These are phyloP conservation scores for Emydura subglobosa DNA, from an alignment of 2,113 vertebrate genomes.

Conservation along the genomic window DNA sequence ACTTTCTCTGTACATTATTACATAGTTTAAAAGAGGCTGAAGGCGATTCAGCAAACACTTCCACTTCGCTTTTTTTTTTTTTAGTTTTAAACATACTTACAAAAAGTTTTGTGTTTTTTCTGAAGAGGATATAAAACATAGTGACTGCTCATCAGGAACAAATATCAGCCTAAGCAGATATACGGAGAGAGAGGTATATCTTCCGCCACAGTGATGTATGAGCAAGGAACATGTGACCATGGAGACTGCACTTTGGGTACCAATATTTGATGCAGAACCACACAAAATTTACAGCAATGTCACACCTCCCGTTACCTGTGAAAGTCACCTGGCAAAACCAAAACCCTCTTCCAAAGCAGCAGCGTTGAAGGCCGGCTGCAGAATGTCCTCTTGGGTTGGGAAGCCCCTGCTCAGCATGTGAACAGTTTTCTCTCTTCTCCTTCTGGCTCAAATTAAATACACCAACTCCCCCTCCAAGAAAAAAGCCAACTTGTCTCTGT, in stretches of 20 bases:
- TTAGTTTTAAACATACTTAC: conserved; percentile 92
- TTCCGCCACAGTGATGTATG: conserved; percentile 75
- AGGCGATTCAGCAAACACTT: conserved; percentile 88
- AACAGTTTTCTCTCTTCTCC: not conserved
- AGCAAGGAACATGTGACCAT: conserved; percentile 31
- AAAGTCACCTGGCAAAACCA: not conserved
- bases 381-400: not conserved
- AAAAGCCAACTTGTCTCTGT: not conserved
- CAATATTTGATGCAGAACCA: conserved; percentile 37
- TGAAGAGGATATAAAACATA: conserved; percentile 94
- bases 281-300: conserved; percentile 55
- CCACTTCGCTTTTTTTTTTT: conserved; percentile 74
- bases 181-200: conserved; percentile 75
- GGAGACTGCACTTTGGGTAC: conserved; percentile 36
- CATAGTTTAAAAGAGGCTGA: conserved; percentile 84
- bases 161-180: conserved; percentile 79
- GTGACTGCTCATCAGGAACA: conserved; percentile 86
- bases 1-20: conserved; percentile 98
- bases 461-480: not conserved
- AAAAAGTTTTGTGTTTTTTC: conserved; percentile 79
- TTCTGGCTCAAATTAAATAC: not conserved
- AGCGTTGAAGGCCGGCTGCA: not conserved
- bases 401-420: not conserved
- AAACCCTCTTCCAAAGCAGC: not conserved
- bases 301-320: not conserved